Evolutionary conservation across 2,797 vertebrate genomes (phyloP).

Genomic region (Dipus sagitta): DNA sequence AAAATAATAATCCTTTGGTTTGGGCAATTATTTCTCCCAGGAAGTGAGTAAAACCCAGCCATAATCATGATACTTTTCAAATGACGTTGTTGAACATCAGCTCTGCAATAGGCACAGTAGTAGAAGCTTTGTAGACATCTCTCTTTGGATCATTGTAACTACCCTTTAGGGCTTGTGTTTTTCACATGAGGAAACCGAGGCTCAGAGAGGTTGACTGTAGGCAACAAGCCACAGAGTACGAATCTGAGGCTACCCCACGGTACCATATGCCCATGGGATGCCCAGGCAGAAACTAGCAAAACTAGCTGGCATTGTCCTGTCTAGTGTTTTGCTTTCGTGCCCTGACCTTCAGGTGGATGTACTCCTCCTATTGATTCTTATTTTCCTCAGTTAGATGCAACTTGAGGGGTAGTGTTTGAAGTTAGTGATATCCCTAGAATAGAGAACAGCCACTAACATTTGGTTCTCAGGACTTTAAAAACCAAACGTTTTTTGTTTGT

Average conservation of each 20-base stretch:
- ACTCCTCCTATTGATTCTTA: neutral
- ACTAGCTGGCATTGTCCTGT: neutral
- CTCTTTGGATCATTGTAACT: neutral
- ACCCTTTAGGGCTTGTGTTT: neutral
- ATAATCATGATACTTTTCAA: neutral
- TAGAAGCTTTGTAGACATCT: neutral
- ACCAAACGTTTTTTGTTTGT: neutral
- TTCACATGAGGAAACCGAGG: constrained; percentile 39
- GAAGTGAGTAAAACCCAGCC: neutral
- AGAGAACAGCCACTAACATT: neutral
- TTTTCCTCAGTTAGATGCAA: constrained; percentile 37
- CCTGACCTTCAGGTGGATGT: neutral
- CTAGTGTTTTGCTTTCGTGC: neutral
- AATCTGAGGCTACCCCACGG: neutral
- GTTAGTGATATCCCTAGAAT: neutral
- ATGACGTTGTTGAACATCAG: neutral
- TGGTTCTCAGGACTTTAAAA: neutral
- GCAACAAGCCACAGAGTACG: neutral
- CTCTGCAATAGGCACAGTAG: neutral
- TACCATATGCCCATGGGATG: neutral
- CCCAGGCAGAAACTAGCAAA: neutral
- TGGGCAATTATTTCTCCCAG: neutral
- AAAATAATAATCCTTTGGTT: neutral
- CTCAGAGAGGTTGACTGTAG: neutral
- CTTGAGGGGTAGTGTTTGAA: constrained; percentile 32